Conservation (phyloP, 2,888 invertebrate species). For the Dromius quadrimaculatus region DNA sequence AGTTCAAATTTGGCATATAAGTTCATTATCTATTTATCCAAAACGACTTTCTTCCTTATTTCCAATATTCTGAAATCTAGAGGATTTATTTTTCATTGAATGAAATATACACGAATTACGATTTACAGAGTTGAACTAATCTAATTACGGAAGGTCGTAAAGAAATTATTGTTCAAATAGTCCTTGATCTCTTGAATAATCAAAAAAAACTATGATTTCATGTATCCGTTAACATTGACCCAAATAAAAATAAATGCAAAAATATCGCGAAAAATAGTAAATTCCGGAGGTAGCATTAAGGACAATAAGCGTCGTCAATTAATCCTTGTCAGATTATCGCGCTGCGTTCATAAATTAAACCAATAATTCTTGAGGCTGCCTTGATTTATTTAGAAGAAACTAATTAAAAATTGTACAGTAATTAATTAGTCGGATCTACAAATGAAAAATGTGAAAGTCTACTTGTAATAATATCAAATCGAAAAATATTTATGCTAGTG, state of each 20-base stretch:
- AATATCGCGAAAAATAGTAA: conserved; percentile 20
- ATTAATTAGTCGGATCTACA: conserved; percentile 47
- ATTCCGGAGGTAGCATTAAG: conserved; percentile 12
- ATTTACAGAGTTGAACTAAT: no score
- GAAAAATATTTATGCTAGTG: conserved; percentile 34
- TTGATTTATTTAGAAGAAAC: conserved; percentile 45
- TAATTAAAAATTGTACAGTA: conserved; percentile 45
- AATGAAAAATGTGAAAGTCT: conserved; percentile 49
- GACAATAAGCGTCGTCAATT: conserved; percentile 25
- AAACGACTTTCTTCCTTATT: no score
- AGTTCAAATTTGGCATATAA: no score
- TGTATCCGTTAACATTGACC: no score
- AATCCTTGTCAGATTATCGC: conserved; percentile 39
- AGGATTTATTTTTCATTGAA: no score
- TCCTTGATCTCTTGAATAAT: no score
- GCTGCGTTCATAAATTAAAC: conserved; percentile 29
- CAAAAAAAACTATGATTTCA: no score
- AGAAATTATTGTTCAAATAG: no score
- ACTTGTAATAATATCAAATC: conserved; percentile 41
- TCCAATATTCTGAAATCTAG: no score
- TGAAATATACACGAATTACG: no score
- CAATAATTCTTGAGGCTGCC: conserved; percentile 29
- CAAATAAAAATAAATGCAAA: conserved; percentile 19
- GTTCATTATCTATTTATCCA: no score
- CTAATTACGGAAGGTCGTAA: no score